Conservation (phyloP, 2,797 vertebrate genomes). For the Pristis pectinata region DNA sequence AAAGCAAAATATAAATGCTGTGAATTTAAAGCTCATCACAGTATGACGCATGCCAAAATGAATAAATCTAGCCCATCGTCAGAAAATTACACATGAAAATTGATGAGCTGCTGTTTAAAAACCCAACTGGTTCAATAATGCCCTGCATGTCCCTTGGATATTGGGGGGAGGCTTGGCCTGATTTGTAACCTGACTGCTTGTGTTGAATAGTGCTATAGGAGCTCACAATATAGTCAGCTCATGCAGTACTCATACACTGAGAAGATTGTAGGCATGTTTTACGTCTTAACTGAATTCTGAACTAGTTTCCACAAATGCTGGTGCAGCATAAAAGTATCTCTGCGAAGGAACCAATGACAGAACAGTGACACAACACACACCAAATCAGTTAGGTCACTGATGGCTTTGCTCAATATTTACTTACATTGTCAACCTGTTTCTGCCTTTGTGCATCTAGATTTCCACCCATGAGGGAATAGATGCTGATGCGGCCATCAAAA, state of each 20-base stretch:
- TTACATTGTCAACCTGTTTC: constrained; percentile 81
- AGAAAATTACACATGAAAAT: neutral
- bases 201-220: too few species aligned
- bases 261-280: neutral
- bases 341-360: neutral
- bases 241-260: neutral
- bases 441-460: constrained; percentile 67
- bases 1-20: neutral
- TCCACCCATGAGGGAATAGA: constrained; percentile 96
- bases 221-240: neutral
- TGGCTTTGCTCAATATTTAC: constrained; percentile 28
- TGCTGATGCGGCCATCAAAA: constrained; percentile 80
- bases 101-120: neutral
- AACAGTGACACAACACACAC: constrained; percentile 9
- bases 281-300: neutral
- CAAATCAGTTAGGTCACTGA: neutral
- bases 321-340: constrained; percentile 14
- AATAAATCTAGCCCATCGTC: neutral
- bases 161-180: neutral
- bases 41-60: neutral
- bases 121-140: neutral
- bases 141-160: too few species aligned
- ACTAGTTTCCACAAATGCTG: neutral
- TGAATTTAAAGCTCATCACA: neutral
- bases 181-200: too few species aligned